These are phyloP conservation scores for Ciconia nigra DNA, from an alignment of 2,797 vertebrate species.

Conservation along the genomic window DNA sequence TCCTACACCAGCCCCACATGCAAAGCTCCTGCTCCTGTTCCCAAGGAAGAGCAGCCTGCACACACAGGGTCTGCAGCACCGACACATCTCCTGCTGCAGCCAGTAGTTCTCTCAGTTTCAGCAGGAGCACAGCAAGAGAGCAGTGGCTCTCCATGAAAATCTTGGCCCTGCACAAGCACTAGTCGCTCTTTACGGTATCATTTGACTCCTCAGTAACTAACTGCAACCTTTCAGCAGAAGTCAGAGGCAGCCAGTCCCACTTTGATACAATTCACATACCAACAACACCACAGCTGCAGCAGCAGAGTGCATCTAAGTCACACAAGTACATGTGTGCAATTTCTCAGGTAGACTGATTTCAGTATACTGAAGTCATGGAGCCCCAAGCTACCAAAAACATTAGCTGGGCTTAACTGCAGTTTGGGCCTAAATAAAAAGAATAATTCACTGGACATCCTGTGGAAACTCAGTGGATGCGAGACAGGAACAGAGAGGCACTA, in stretches of 20 bases:
- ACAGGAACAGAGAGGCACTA: neutral
- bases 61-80: neutral
- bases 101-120: neutral
- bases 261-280: neutral
- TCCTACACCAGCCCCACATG: neutral
- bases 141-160: neutral
- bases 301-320: neutral
- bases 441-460: neutral
- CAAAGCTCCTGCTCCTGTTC: neutral
- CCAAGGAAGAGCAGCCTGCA: neutral
- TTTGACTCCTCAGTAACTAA: neutral
- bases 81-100: neutral
- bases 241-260: neutral
- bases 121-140: neutral
- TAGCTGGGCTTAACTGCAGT: neutral
- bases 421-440: neutral
- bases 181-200: neutral
- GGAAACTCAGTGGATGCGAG: neutral
- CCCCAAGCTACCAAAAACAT: neutral
- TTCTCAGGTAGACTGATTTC: neutral
- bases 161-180: neutral
- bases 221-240: neutral
- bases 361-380: neutral
- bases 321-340: fast-evolving
- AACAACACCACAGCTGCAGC: neutral